These are phyloP conservation scores for Agrochola litura DNA, from an alignment of 2,888 invertebrate genomes.

Conservation along the genomic window DNA sequence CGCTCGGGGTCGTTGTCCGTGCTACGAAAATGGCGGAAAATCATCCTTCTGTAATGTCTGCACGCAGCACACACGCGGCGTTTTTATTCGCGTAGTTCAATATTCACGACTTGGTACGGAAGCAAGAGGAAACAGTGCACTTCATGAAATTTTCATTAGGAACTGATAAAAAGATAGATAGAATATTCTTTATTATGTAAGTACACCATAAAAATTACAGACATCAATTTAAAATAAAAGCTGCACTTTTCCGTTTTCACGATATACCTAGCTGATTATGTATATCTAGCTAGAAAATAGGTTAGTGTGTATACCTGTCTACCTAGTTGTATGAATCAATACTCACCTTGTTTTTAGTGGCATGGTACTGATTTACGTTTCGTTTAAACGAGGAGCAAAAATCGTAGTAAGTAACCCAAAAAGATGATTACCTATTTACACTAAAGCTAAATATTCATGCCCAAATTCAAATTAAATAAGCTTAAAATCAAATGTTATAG, in stretches of 20 bases:
- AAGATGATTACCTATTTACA: neutral
- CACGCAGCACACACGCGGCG: constrained; percentile 55
- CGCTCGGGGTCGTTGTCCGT: constrained; percentile 80
- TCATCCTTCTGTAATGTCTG: constrained; percentile 67
- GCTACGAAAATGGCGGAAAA: constrained; percentile 72
- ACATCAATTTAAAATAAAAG: too few relatives aligned
- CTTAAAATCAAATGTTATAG: neutral
- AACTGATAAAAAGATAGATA: constrained; percentile 36
- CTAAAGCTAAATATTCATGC: neutral
- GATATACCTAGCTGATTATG: neutral
- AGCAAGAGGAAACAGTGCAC: constrained; percentile 45
- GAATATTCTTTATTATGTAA: too few relatives aligned
- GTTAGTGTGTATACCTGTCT: constrained; percentile 18
- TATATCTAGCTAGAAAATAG: constrained; percentile 17
- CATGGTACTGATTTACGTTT: neutral
- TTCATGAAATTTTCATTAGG: constrained; percentile 36
- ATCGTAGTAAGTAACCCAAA: neutral
- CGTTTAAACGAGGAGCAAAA: neutral
- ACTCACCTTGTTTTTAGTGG: too few relatives aligned
- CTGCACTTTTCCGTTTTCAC: constrained; percentile 30
- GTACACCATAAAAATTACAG: too few relatives aligned
- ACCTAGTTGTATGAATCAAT: too few relatives aligned
- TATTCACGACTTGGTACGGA: constrained; percentile 49
- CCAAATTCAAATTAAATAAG: neutral
- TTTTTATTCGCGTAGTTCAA: constrained; percentile 39